Evolutionary conservation across 2,888 invertebrate species (phyloP).

Genomic region (Tipula vernalis): DNA sequence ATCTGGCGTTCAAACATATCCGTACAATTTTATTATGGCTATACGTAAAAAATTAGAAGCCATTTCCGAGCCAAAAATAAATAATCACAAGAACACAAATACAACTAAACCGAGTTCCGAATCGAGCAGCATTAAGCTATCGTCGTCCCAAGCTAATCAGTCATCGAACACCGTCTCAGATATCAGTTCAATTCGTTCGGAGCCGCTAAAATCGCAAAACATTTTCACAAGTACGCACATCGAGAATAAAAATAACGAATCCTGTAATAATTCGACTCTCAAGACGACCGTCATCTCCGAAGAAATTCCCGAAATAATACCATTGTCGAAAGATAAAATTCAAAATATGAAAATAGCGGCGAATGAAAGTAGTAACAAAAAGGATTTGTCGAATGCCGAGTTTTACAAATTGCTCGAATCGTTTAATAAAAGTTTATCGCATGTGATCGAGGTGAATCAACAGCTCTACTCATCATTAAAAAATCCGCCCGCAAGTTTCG

Average conservation of each 20-base stretch:
- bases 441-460: constrained; percentile 27
- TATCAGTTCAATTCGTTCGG: constrained; percentile 20
- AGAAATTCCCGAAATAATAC: background rate
- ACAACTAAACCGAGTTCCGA: constrained; percentile 17
- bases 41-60: constrained; percentile 42
- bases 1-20: constrained; percentile 37
- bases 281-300: background rate
- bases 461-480: constrained; percentile 20
- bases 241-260: background rate
- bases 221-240: constrained; percentile 1
- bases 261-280: background rate
- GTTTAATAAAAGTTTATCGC: constrained; percentile 27
- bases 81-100: background rate
- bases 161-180: constrained; percentile 22
- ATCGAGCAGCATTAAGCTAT: constrained; percentile 23
- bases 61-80: constrained; percentile 21
- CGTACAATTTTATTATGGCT: constrained; percentile 47
- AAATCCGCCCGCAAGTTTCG: background rate
- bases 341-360: background rate
- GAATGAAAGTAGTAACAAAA: background rate
- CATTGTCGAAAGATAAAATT: background rate
- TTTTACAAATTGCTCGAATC: constrained; percentile 24
- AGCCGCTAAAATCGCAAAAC: constrained; percentile 10
- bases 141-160: constrained; percentile 22
- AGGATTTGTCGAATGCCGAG: constrained; percentile 13